These are phyloP conservation scores for Brachionus sp. DNA, from an alignment of 1,140 invertebrate species.

Conservation along the genomic window DNA sequence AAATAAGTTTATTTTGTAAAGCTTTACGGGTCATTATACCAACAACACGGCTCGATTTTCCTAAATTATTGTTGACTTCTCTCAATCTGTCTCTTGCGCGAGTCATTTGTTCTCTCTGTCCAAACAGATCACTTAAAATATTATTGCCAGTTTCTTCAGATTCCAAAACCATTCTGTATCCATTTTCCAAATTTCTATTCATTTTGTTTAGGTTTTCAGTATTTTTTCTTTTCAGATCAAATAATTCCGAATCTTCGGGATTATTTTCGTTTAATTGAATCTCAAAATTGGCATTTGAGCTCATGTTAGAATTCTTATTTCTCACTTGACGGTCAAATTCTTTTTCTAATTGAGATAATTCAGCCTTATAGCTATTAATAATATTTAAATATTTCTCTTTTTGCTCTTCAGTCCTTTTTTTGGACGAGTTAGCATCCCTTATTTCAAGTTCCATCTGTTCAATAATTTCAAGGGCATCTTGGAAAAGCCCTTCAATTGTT, in stretches of 20 bases:
- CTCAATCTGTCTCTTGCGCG: slow-evolving; percentile 25
- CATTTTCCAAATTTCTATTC: slow-evolving; percentile 40
- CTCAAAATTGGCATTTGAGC: slow-evolving; percentile 14
- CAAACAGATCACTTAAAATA: slow-evolving; percentile 36
- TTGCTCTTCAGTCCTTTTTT: slow-evolving; percentile 42
- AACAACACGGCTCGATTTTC: slow-evolving; percentile 37
- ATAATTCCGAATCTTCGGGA: slow-evolving; percentile 19
- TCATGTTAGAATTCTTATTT: not conserved
- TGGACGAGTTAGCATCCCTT: not conserved
- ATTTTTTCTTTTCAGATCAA: slow-evolving; percentile 25
- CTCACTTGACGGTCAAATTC: slow-evolving; percentile 30
- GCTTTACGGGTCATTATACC: not conserved
- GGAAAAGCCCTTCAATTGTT: slow-evolving; percentile 6
- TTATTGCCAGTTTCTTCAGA: slow-evolving; percentile 40
- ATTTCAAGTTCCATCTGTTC: slow-evolving; percentile 44
- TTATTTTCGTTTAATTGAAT: not conserved
- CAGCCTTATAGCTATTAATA: slow-evolving; percentile 27
- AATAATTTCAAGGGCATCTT: slow-evolving; percentile 27
- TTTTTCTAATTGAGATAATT: slow-evolving; percentile 11
- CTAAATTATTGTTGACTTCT: slow-evolving; percentile 20
- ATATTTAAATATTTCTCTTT: slow-evolving; percentile 28
- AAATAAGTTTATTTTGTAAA: slow-evolving; percentile 35
- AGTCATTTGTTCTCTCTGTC: slow-evolving; percentile 31
- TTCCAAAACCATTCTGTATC: slow-evolving; percentile 36
- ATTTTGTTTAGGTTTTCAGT: slow-evolving; percentile 3